These are phyloP conservation scores for Aphelinus certus DNA, from an alignment of 1,140 invertebrate species.

Conservation along the genomic window DNA sequence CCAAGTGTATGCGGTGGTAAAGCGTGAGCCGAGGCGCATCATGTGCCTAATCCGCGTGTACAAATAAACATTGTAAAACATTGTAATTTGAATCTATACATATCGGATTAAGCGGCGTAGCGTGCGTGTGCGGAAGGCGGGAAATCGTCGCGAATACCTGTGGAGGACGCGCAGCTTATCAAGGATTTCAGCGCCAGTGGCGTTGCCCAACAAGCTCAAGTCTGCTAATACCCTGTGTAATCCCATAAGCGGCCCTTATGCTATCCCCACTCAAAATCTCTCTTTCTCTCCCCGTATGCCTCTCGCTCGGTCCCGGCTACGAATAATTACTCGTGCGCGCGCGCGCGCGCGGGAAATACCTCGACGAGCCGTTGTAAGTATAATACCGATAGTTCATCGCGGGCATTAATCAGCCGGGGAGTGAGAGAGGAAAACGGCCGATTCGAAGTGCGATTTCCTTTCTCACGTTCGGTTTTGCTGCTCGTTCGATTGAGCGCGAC, in stretches of 20 bases:
- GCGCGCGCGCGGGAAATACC: neutral
- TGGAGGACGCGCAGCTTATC: conserved; percentile 30
- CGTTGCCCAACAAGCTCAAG: conserved; percentile 43
- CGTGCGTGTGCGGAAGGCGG: neutral
- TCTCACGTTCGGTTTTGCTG: no score
- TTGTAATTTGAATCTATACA: conserved; percentile 25
- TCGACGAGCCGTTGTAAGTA: no score
- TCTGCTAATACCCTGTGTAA: conserved; percentile 53
- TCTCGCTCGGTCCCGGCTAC: neutral
- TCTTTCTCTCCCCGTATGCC: neutral
- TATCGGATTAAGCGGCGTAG: conserved; percentile 21
- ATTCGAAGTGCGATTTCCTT: no score
- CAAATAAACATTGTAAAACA: conserved; percentile 19
- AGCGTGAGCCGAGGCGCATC: no score
- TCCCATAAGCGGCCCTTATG: conserved; percentile 53
- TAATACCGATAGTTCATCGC: no score
- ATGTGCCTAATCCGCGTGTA: no score
- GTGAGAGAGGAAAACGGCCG: no score
- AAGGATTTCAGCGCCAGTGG: conserved; percentile 26
- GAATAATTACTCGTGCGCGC: conserved; percentile 22
- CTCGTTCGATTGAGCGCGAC: no score
- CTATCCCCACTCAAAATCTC: conserved; percentile 20
- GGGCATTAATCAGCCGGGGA: no score
- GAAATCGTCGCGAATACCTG: conserved; percentile 26
- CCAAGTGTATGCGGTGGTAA: no score